Percentiles rank a stretch among this genome's conserved stretches.
Evolutionary conservation across 2,888 invertebrate genomes (phyloP).

Genomic region (Bellardia pandia): DNA sequence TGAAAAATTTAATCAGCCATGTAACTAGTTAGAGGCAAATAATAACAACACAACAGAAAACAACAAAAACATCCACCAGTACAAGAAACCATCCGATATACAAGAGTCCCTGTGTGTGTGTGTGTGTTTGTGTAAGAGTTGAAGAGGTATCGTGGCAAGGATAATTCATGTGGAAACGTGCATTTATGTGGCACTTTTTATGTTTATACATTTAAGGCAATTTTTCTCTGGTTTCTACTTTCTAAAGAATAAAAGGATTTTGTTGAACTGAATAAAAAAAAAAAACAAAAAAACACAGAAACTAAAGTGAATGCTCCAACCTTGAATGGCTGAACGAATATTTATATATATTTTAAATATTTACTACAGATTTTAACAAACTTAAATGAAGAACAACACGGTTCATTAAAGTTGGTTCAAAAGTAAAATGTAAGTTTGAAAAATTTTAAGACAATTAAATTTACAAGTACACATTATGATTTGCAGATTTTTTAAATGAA

Average conservation of each 20-base stretch:
- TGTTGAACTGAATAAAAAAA: slow-evolving; percentile 21
- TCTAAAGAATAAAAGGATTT: slow-evolving; percentile 46
- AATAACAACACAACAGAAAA: slow-evolving; percentile 27
- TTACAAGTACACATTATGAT: neutral
- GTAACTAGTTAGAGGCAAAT: slow-evolving; percentile 44
- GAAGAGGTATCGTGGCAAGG: slow-evolving; percentile 40
- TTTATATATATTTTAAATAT: neutral
- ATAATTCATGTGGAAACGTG: slow-evolving; percentile 67
- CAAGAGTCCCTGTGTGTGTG: neutral
- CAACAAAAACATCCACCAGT: neutral
- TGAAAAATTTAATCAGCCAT: slow-evolving; percentile 55
- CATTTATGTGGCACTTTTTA: slow-evolving; percentile 61
- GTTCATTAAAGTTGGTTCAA: neutral
- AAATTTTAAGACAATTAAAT: slow-evolving; percentile 2
- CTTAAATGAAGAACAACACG: neutral
- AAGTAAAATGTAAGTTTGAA: neutral
- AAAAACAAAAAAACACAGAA: slow-evolving; percentile 6
- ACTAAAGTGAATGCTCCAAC: slow-evolving; percentile 38
- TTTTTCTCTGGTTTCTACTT: slow-evolving; percentile 36
- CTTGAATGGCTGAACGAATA: slow-evolving; percentile 61
- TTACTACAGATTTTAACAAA: slow-evolving; percentile 48
- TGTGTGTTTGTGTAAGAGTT: neutral
- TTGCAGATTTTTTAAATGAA: too few relatives aligned
- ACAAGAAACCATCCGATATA: slow-evolving; percentile 1
- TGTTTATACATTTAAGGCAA: slow-evolving; percentile 29